Evolutionary conservation across 1,140 invertebrate species (phyloP), one percentile per base, ranked within the genome.

Genomic region (Maconellicoccus hirsutus): DNA sequence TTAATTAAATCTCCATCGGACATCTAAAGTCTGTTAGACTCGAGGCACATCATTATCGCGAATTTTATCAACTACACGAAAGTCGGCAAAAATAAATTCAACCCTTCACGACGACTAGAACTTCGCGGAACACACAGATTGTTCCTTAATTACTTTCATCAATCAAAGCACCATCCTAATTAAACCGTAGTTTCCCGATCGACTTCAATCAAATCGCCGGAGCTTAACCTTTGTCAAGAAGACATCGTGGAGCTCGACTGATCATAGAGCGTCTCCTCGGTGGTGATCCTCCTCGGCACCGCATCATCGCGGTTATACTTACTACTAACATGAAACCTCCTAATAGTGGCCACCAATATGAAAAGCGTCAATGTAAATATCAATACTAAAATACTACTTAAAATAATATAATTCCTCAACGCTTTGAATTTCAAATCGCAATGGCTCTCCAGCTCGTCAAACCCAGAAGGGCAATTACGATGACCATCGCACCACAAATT

Each of bases 401-500:
- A 38, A 4, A 6, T 2, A 22, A 69, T 26, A 27, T 29, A 59
- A 70, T 38, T 42, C 16, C 63, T 29, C 25, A 72, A 63, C 52
- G 61, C 61, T 52, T 70, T 42, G 33, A 59, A 72, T 61, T 72
- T 72, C 1, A 70, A 52, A 19, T 70, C 59, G 76, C 87, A 89
- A 73, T 88, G 83, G 22, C 84, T 82, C 75, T 88, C 86, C 26
- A 84, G 85, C 79, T 94, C 91, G 76, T 93, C 91, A 76, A 86
- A 89, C 10, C 91, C 91, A 4, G 90, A 92, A 19, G 91, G 91
- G 77, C 91, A 93, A 78, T 93, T 89, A 29, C 85, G 80, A 74
- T 84, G 85, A 42, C 92, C 92, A 79, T 95, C 91, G 78, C 92
- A 95, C 91, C 92, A 94, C 33, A 95, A 80, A 61, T 85, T 85